phyloP scores from a whole-genome alignment of 2,888 invertebrate species.

The Brachypalpus laphriformis region DNA sequence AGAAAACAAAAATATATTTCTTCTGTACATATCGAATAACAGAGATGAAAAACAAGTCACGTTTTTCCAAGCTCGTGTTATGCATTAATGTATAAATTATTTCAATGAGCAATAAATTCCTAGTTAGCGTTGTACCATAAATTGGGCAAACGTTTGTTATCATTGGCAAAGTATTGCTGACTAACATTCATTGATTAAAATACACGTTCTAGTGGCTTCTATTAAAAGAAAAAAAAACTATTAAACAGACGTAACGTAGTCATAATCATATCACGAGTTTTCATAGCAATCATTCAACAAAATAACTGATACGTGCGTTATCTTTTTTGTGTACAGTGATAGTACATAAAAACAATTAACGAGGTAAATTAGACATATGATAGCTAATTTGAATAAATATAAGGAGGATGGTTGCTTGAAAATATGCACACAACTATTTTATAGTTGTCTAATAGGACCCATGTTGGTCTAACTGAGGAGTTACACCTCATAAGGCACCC shows the following conservation, averaged over 20 bases:
- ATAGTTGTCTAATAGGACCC: too few relatives aligned
- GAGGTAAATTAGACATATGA: not conserved
- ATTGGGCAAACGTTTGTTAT: not conserved
- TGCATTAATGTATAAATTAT: too few relatives aligned
- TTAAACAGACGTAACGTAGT: too few relatives aligned
- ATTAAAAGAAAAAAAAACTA: not conserved
- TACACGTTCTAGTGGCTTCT: not conserved
- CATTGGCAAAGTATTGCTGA: not conserved
- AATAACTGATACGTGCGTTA: not conserved
- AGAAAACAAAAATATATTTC: too few relatives aligned
- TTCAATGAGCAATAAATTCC: too few relatives aligned
- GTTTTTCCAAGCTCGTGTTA: too few relatives aligned
- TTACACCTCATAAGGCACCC: too few relatives aligned
- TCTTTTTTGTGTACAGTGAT: not conserved
- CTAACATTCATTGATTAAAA: not conserved
- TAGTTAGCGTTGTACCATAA: not conserved
- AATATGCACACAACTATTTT: not conserved
- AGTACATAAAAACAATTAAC: not conserved
- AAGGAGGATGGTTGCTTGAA: not conserved
- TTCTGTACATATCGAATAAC: too few relatives aligned
- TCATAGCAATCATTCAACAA: not conserved
- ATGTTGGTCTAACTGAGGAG: too few relatives aligned
- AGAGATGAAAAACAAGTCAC: too few relatives aligned
- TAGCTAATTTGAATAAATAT: not conserved
- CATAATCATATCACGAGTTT: conserved; percentile 33